Evolutionary conservation across 1,140 invertebrate species (phyloP), one percentile per base, ranked within the genome.

Genomic region (Drosophila serrata): DNA sequence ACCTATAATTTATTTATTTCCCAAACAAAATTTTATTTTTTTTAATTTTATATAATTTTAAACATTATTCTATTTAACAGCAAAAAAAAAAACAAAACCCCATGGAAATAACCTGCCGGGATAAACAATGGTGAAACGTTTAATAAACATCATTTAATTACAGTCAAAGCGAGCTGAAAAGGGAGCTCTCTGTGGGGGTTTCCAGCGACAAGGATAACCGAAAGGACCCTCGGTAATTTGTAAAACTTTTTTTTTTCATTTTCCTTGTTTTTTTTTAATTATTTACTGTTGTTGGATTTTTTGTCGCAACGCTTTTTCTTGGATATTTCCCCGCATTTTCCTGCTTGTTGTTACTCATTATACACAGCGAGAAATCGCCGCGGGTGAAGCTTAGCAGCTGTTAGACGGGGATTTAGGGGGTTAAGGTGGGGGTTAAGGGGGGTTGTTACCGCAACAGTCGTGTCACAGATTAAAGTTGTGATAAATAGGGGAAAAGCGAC

Each of bases 131-230:
- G 67, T 15, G 58, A 62, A 56, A 40, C 56, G 49, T 81, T 85
- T 81, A 85, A 85, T 85, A 85, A 85, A 85, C 81, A 85, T 86
- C 81, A 85, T 85, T 85, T 85, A 86, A 85, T 85, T 86, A 78
- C 81, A 77, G 59, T 56, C 62, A 69, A 64, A 61, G 69, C 65
- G 65, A 72, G 43, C 69, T 46, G 51, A 70, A 72, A 58, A 35
- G 65, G 64, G 46, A 53, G 46, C 65, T 55, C 65, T 43, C 29
- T 35, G 35, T n/a, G 42, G 33, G 51, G 51, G 31, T 9, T 33
- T 37, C 7, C 51, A 35, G 51, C 51, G 51, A 55, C 51, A 29
- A 29, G 45, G 69, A 49, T 69, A 59, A 65, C 49, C 53, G 17
- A 59, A 59, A 80, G 57, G 64, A 60, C 56, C 69, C 69, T 69